Percentiles rank a stretch among this genome's conserved stretches.
Conservation (phyloP, 1,140 invertebrate genomes). For the Ylistrum balloti region DNA sequence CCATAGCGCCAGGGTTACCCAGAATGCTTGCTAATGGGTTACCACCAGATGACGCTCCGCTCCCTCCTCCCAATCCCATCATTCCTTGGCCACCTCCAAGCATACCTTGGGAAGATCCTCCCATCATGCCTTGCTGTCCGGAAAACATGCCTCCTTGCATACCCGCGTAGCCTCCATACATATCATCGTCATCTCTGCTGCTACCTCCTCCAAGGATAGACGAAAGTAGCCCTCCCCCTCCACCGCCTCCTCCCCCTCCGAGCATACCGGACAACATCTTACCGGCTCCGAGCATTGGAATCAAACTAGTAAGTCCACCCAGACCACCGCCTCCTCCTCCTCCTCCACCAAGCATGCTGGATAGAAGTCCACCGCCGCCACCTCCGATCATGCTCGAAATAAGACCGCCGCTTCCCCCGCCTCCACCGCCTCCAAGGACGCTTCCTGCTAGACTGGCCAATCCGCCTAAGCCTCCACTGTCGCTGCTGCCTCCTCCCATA, state of each 20-base stretch:
- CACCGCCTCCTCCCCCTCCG: slow-evolving; percentile 50
- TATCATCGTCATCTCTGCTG: slow-evolving; percentile 3
- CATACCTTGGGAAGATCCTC: slow-evolving; percentile 19
- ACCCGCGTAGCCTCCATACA: slow-evolving; percentile 49
- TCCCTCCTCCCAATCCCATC: slow-evolving; percentile 19
- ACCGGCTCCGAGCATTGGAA: neutral
- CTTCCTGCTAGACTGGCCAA: slow-evolving; percentile 46
- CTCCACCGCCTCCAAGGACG: slow-evolving; percentile 41
- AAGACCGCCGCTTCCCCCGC: neutral
- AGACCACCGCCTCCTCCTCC: slow-evolving; percentile 21
- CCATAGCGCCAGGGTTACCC: slow-evolving; percentile 45
- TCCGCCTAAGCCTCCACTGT: slow-evolving; percentile 47
- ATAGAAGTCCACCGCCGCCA: slow-evolving; percentile 5
- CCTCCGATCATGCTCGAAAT: slow-evolving; percentile 45
- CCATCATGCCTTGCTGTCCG: slow-evolving; percentile 44
- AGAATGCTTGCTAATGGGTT: slow-evolving; percentile 50
- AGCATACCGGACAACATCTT: slow-evolving; percentile 51
- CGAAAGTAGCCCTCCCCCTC: slow-evolving; percentile 41
- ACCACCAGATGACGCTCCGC: slow-evolving; percentile 40
- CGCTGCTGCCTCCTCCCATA: slow-evolving; percentile 43
- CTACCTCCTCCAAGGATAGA: slow-evolving; percentile 41
- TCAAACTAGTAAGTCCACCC: neutral
- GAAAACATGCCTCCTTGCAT: slow-evolving; percentile 18
- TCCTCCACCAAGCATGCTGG: slow-evolving; percentile 45
- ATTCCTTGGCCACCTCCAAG: slow-evolving; percentile 19